phyloP scores from a whole-genome alignment of 1,140 invertebrate species.

The Drosophila triauraria region DNA sequence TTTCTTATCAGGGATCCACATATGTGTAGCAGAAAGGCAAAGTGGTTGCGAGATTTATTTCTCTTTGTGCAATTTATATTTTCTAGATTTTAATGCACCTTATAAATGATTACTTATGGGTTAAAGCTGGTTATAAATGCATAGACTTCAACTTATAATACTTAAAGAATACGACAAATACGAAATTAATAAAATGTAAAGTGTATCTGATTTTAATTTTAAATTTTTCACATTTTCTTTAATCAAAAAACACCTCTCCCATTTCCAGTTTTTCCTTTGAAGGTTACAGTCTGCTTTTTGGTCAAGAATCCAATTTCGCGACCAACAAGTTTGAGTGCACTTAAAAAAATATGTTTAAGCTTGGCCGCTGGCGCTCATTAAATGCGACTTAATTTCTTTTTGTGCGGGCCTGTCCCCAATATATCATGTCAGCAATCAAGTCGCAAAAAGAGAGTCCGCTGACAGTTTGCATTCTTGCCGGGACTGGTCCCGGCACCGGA shows the following conservation, averaged over 20 bases:
- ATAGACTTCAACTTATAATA: too few relatives aligned
- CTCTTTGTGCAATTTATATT: conserved; percentile 1
- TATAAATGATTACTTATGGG: conserved; percentile 2
- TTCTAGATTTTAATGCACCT: not conserved
- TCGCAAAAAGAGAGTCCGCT: conserved; percentile 69
- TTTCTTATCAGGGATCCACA: conserved; percentile 22
- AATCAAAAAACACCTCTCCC: too few relatives aligned
- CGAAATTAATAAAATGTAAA: not conserved
- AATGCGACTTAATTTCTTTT: conserved; percentile 70
- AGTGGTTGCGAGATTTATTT: not conserved
- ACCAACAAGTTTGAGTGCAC: conserved; percentile 9
- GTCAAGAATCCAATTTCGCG: not conserved
- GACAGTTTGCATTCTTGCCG: conserved; percentile 65
- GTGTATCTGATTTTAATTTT: too few relatives aligned
- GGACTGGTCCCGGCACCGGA: too few relatives aligned
- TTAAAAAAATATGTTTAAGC: conserved; percentile 21
- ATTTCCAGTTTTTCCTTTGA: not conserved
- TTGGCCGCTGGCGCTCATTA: conserved; percentile 60
- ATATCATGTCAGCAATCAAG: conserved; percentile 74
- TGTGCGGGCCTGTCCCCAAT: conserved; percentile 41
- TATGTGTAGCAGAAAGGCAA: conserved; percentile 2
- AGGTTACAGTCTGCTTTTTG: not conserved
- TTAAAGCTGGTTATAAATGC: not conserved
- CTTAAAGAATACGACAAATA: too few relatives aligned
- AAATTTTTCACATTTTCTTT: too few relatives aligned